Percentiles rank a stretch among this genome's conserved stretches.
Evolutionary conservation across 1,140 invertebrate genomes (phyloP).

Genomic region (Agrilus planipennis): DNA sequence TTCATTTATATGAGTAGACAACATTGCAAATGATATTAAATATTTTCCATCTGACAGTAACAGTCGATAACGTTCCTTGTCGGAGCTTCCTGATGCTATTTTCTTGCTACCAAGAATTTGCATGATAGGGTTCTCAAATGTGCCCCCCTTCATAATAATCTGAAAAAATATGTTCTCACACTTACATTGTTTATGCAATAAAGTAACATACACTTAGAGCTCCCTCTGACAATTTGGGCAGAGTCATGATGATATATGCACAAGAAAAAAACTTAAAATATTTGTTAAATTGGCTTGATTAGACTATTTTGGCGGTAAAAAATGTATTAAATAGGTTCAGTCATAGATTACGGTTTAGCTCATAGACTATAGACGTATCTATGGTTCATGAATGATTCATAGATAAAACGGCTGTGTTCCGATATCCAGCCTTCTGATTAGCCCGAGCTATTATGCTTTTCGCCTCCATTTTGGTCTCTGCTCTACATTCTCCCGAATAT

Average conservation of each 20-base stretch:
- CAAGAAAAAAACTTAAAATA: constrained; percentile 1
- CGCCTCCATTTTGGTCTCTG: too few species aligned
- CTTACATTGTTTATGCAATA: constrained; percentile 21
- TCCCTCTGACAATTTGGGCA: neutral
- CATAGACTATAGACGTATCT: too few species aligned
- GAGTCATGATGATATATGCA: neutral
- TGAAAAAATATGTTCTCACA: too few species aligned
- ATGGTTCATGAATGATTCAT: too few species aligned
- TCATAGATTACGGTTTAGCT: too few species aligned
- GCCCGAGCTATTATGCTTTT: too few species aligned
- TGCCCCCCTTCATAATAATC: constrained; percentile 52
- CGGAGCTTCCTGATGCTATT: constrained; percentile 45
- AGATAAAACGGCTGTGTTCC: too few species aligned
- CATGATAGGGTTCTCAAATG: constrained; percentile 52
- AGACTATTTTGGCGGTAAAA: too few species aligned
- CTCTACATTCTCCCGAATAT: too few species aligned
- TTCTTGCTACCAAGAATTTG: constrained; percentile 59
- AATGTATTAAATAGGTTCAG: too few species aligned
- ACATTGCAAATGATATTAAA: constrained; percentile 78
- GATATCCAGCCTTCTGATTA: too few species aligned
- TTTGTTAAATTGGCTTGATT: too few species aligned
- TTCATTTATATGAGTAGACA: constrained; percentile 77
- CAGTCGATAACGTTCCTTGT: constrained; percentile 65
- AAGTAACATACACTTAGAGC: neutral
- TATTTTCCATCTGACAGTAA: constrained; percentile 76